Conservation (phyloP, 2,113 vertebrate species). For the Furnarius figulus region DNA sequence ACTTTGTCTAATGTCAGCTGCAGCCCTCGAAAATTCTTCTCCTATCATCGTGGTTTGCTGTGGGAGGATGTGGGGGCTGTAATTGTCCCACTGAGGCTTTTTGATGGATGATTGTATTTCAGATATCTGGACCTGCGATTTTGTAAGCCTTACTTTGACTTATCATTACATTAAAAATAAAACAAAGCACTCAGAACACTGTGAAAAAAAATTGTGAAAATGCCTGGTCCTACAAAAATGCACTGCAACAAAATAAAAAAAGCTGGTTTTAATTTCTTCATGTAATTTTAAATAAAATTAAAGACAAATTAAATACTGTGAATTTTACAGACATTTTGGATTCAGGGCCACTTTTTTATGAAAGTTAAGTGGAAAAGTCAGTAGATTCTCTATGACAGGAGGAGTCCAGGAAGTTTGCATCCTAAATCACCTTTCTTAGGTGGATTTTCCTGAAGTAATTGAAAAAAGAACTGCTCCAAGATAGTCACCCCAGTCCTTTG, state of each 20-base stretch:
- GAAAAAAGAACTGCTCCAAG: background rate
- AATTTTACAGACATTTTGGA: background rate
- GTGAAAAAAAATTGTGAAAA: background rate
- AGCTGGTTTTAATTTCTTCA: background rate
- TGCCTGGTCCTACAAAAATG: background rate
- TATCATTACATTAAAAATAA: constrained; percentile 11
- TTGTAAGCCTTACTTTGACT: background rate
- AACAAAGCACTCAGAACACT: background rate
- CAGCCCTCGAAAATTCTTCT: constrained; percentile 12
- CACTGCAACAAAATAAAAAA: background rate
- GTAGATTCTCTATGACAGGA: background rate
- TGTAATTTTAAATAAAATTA: background rate
- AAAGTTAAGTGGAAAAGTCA: background rate
- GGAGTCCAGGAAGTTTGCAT: background rate
- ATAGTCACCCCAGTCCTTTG: background rate
- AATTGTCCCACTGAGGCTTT: constrained; percentile 56
- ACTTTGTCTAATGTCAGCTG: background rate
- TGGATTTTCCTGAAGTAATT: background rate
- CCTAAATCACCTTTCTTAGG: background rate
- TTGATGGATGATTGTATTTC: constrained; percentile 39
- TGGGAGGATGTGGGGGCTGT: constrained; percentile 50
- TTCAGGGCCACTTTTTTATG: background rate
- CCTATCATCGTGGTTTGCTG: constrained; percentile 8
- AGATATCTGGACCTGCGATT: constrained; percentile 12
- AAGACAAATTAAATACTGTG: background rate